These are phyloP conservation scores for Drosophila nigricruria DNA, from an alignment of 2,888 invertebrate genomes.

Conservation along the genomic window DNA sequence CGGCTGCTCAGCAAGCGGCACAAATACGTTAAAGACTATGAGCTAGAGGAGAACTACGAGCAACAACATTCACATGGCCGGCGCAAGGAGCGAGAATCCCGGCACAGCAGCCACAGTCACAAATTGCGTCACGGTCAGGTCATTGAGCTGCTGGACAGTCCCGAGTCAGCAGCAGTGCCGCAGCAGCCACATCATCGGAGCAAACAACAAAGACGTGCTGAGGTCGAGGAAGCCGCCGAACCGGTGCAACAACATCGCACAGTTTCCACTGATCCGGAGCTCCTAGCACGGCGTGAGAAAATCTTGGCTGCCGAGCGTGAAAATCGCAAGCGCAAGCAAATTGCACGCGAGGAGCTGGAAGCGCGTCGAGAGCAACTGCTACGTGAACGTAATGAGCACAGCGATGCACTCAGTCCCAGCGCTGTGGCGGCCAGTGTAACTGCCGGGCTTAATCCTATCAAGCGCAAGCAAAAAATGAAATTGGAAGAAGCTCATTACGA, in stretches of 20 bases:
- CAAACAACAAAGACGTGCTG: constrained; percentile 76
- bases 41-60: constrained; percentile 68
- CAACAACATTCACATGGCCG: constrained; percentile 54
- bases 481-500: constrained; percentile 57
- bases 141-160: constrained; percentile 86
- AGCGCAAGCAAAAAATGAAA: constrained; percentile 62
- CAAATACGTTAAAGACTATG: constrained; percentile 88
- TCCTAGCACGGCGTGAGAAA: constrained; percentile 88
- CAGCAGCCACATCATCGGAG: constrained; percentile 60
- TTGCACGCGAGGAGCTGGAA: constrained; percentile 90
- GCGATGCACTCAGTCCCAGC: constrained; percentile 79
- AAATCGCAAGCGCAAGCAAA: constrained; percentile 92
- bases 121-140: constrained; percentile 77
- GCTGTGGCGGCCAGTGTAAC: constrained; percentile 83
- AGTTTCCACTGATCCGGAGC: constrained; percentile 85
- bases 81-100: constrained; percentile 70
- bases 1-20: constrained; percentile 90
- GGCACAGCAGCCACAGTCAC: constrained; percentile 55
- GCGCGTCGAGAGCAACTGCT: constrained; percentile 87
- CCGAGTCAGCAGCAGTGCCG: constrained; percentile 76
- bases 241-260: constrained; percentile 56
- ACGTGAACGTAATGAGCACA: constrained; percentile 73
- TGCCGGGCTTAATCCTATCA: constrained; percentile 80
- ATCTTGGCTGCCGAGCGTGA: constrained; percentile 91
- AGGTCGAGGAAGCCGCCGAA: constrained; percentile 66